These are phyloP conservation scores for Gavialis gangeticus DNA, from an alignment of 2,113 vertebrate genomes.

Conservation along the genomic window DNA sequence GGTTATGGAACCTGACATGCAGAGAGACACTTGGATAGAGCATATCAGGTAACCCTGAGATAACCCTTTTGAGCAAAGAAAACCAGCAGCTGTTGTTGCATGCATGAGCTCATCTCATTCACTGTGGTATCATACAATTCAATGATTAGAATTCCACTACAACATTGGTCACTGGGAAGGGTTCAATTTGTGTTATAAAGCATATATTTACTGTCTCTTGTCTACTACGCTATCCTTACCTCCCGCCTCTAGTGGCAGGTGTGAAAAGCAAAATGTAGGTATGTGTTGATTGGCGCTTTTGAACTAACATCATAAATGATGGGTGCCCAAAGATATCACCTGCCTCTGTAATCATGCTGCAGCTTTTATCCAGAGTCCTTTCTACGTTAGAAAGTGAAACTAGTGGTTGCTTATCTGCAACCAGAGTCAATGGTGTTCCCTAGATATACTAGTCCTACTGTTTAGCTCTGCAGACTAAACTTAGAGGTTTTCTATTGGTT, in stretches of 20 bases:
- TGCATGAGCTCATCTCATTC: background rate
- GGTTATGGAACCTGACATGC: background rate
- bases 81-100: background rate
- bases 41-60: background rate
- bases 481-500: background rate
- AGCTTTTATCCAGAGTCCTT: background rate
- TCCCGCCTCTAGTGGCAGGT: background rate
- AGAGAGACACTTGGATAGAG: background rate
- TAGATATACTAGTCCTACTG: background rate
- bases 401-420: background rate
- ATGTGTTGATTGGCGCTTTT: background rate
- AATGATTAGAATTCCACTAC: background rate
- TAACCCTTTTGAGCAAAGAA: background rate
- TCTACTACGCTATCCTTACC: background rate
- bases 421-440: background rate
- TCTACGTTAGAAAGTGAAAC: background rate
- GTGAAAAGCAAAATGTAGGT: background rate
- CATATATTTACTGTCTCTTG: background rate
- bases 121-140: background rate
- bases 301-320: background rate
- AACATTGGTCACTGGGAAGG: background rate
- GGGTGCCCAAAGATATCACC: background rate
- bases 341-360: background rate
- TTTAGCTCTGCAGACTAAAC: background rate
- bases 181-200: background rate